Percentiles rank a stretch among this genome's conserved stretches.
Evolutionary conservation across 2,888 invertebrate genomes (phyloP).

Genomic region (Amiota minor): DNA sequence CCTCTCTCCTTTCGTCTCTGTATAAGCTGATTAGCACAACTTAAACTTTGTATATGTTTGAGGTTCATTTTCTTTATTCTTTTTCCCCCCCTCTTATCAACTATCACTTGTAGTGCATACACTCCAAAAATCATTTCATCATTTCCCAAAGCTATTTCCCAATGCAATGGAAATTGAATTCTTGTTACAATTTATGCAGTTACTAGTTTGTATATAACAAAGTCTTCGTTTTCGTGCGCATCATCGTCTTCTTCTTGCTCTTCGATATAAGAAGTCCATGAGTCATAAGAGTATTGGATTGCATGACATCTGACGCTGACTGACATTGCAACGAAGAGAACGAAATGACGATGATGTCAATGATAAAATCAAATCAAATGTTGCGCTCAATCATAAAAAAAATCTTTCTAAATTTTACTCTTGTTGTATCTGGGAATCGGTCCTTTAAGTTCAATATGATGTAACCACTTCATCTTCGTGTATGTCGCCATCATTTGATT

Average conservation of each 20-base stretch:
- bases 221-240: too few relatives aligned
- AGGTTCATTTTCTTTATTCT: too few relatives aligned
- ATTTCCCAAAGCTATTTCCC: conserved; percentile 2
- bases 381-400: conserved; percentile 8
- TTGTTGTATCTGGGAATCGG: not conserved
- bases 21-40: conserved; percentile 10
- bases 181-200: not conserved
- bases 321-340: not conserved
- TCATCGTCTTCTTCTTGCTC: too few relatives aligned
- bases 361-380: conserved; percentile 12
- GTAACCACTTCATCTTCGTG: not conserved
- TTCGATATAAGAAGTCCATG: too few relatives aligned
- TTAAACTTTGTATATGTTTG: not conserved
- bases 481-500: not conserved
- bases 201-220: too few relatives aligned
- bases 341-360: not conserved
- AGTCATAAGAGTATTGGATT: not conserved
- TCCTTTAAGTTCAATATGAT: not conserved
- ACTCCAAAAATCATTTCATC: not conserved
- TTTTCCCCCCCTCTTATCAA: not conserved
- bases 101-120: not conserved
- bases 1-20: not conserved
- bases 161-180: conserved; percentile 16
- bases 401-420: not conserved
- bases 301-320: conserved; percentile 1